Base-by-base conservation (phyloP, 2,888 invertebrate species). In the Cheilosia scutellata region DNA sequence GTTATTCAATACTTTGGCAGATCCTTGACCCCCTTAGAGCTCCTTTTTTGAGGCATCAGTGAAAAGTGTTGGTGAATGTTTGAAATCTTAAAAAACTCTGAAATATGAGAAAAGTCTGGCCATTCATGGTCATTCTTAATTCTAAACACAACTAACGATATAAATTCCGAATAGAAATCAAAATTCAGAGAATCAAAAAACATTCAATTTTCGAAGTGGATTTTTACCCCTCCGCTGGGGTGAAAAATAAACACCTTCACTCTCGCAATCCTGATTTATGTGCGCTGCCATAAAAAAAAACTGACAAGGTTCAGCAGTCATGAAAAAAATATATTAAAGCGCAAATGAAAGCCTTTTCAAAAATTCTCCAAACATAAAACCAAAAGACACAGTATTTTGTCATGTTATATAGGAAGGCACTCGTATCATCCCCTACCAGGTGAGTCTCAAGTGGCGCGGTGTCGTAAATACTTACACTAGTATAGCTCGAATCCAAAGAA, bases 291-390 rank as follows among this genome's bases (percentile, higher is more conserved):
- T 72, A 20, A 20, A 20, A 20, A 20, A 20, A 20, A 20, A 20
- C 20, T 20, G 74, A 25, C 62, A 60, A 31, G 49, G 62, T 57
- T 72, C 79, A 65, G 57, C 20, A 75, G 79, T 57, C 75, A 74
- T 71, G 25, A 62, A 51, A 62, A 51, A 82, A 72, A 53, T 49
- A 65, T 62, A 75, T 71, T 47, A 58, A 82, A 51, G 70, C 49
- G 40, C 31, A 65, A 53, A 75, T 72, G 60, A 72, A 72, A 78
- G 42, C 57, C 51, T 66, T 58, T 65, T 72, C n/a, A 27, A 11
- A 78, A 78, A 63, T 84, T 11, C 84, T 74, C 79, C 53, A 47
- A 75, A 53, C 70, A 62, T 68, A 63, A 71, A 77, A 65, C 51
- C 31, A 51, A 77, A 70, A 65, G 63, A 53, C 53, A 51, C 63